Percentiles rank a stretch among this genome's conserved stretches.
Conservation (phyloP, 2,113 vertebrate species). For the Bambusicola thoracicus region DNA sequence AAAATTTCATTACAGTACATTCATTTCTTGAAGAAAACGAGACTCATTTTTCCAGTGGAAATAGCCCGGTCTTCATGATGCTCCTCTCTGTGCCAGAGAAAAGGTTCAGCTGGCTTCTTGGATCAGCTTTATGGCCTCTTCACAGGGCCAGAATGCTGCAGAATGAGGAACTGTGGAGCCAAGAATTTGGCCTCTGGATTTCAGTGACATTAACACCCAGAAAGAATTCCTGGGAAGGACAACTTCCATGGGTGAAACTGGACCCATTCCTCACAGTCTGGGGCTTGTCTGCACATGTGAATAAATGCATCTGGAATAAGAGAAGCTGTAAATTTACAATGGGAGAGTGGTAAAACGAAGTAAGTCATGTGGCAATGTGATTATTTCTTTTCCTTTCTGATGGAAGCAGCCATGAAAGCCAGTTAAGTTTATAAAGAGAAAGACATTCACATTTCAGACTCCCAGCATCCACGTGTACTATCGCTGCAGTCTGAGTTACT, state of each 20-base stretch:
- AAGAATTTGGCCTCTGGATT: conserved; percentile 56
- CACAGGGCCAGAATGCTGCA: conserved; percentile 19
- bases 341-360: not conserved
- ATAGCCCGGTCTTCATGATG: conserved; percentile 9
- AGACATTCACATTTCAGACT: not conserved
- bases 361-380: not conserved
- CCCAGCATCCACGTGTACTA: not conserved
- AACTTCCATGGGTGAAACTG: conserved; percentile 21
- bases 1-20: conserved; percentile 62
- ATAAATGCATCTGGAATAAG: conserved; percentile 14
- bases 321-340: not conserved
- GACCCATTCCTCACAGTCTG: not conserved
- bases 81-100: conserved; percentile 22
- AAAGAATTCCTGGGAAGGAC: conserved; percentile 59
- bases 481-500: not conserved
- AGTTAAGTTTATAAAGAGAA: not conserved
- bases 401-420: not conserved
- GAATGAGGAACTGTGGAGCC: not conserved
- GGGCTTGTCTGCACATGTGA: conserved; percentile 24
- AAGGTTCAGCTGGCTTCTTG: conserved; percentile 63
- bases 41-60: conserved; percentile 67
- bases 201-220: conserved; percentile 61
- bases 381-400: not conserved
- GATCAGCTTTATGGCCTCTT: not conserved
- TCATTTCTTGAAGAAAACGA: conserved; percentile 47